Evolutionary conservation across 2,888 invertebrate genomes (phyloP), one percentile per base, ranked within the genome.

Genomic region (Sarcophaga subvicina): DNA sequence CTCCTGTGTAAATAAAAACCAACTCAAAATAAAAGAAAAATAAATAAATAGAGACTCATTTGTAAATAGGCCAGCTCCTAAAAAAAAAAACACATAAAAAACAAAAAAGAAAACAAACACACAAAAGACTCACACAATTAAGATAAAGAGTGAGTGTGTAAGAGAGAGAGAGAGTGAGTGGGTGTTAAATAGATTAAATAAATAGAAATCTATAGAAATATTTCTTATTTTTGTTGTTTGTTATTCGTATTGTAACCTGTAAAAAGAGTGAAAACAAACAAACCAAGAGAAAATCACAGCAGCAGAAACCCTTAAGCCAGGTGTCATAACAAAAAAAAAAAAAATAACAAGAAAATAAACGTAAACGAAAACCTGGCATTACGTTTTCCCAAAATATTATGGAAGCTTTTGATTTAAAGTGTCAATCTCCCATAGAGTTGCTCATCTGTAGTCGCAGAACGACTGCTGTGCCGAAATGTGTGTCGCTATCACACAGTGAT

Each of bases 401-500:
- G 91, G 91, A 92, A 90, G 91, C 90, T 91, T 91, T 91, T 92
- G 90, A 91, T 90, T 89, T 90, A 89, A 90, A 91, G 90, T 67
- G 79, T 66, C 66, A 89, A 89, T 87, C 90, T 84, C 75, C 79
- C 84, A 75, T 67, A 78, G 87, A 84, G 90, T 88, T 91, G 91
- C 90, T 90, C 88, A 76, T 88, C 60, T 47, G 27, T 22, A 77
- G 60, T 67, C 63, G 64, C 60, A 67, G 62, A 88, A 60, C 76
- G 88, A 83, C 88, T 86, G 67, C 76, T 63, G 67, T 25, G 71
- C 71, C 63, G 25, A 17, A 66, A 64, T 49, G n/a, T 71, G 78
- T 63, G 71, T 49, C 49, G 63, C 20, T 45, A 67, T 4, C 54
- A 54, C 54, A 60, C 66, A 71, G 78, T 67, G 49, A 17, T 62